A percentile compares a stretch with the other conserved stretches of the same genome.
These are phyloP conservation scores for Notarius quadriscutis DNA, from an alignment of 2,113 vertebrate species.

Conservation along the genomic window DNA sequence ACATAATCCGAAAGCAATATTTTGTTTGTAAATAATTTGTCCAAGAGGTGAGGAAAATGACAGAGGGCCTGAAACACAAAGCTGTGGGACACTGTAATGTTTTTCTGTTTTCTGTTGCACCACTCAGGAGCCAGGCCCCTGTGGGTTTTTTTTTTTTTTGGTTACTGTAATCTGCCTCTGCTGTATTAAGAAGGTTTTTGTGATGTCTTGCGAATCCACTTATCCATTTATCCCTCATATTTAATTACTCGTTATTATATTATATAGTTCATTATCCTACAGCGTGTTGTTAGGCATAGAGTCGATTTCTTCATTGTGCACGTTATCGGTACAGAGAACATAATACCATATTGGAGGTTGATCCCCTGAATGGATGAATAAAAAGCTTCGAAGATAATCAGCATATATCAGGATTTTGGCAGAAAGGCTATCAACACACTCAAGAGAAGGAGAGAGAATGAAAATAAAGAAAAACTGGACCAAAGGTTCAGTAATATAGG, in stretches of 20 bases:
- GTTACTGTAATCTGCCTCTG: neutral
- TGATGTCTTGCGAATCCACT: conserved; percentile 3
- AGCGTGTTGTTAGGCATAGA: conserved; percentile 6
- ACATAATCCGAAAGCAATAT: neutral
- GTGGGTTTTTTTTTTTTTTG: neutral
- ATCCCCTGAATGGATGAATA: conserved; percentile 4
- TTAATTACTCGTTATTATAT: neutral
- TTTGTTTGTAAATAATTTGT: neutral
- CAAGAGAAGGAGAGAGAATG: neutral
- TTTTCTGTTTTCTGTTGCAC: neutral
- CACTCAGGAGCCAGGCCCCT: neutral
- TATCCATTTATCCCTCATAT: conserved; percentile 10
- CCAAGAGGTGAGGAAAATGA: neutral
- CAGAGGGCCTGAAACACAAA: neutral
- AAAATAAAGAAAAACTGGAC: neutral
- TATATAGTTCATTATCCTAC: neutral
- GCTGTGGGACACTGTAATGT: neutral
- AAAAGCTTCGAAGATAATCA: conserved; percentile 7
- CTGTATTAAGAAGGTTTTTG: conserved; percentile 3
- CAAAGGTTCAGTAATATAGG: neutral
- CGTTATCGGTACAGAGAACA: neutral
- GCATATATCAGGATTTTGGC: neutral
- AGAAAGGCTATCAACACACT: neutral
- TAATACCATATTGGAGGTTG: conserved; percentile 14
- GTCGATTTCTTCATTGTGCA: neutral